These are phyloP conservation scores for Petrolisthes manimaculis DNA, from an alignment of 2,888 invertebrate species.

Conservation along the genomic window DNA sequence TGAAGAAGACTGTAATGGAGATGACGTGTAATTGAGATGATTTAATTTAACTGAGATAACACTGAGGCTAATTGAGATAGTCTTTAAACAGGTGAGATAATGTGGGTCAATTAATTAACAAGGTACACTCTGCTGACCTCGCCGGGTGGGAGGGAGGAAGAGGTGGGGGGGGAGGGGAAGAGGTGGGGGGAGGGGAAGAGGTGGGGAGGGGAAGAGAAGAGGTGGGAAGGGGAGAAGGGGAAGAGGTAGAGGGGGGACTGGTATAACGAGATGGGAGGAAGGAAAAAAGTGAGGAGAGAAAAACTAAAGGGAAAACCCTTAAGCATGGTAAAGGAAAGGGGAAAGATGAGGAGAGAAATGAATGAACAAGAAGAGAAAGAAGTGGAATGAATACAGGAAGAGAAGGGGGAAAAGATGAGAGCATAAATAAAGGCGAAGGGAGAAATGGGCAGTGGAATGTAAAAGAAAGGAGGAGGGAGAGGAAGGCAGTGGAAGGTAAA, in stretches of 20 bases:
- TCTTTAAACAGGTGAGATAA: too few relatives aligned
- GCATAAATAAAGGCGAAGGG: not conserved
- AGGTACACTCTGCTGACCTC: too few relatives aligned
- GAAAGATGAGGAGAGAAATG: too few relatives aligned
- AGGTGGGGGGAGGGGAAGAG: not conserved
- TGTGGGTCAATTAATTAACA: too few relatives aligned
- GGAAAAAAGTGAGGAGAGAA: not conserved
- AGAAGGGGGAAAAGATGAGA: not conserved
- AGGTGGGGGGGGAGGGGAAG: not conserved
- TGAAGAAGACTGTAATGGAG: too few relatives aligned
- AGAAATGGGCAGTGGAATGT: too few relatives aligned
- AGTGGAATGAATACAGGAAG: not conserved
- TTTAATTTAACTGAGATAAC: too few relatives aligned
- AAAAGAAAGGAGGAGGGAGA: not conserved
- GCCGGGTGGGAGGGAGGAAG: not conserved
- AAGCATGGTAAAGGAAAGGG: not conserved
- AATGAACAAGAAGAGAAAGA: not conserved
- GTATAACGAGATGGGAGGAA: not conserved
- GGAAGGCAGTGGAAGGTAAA: not conserved
- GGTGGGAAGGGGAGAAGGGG: not conserved
- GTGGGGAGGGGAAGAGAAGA: not conserved
- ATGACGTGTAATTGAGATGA: too few relatives aligned
- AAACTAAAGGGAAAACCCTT: too few relatives aligned
- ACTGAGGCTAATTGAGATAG: too few relatives aligned
- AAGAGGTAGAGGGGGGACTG: not conserved